These are phyloP conservation scores for Linnaemya tessellans DNA, from an alignment of 2,888 invertebrate species.

Conservation along the genomic window DNA sequence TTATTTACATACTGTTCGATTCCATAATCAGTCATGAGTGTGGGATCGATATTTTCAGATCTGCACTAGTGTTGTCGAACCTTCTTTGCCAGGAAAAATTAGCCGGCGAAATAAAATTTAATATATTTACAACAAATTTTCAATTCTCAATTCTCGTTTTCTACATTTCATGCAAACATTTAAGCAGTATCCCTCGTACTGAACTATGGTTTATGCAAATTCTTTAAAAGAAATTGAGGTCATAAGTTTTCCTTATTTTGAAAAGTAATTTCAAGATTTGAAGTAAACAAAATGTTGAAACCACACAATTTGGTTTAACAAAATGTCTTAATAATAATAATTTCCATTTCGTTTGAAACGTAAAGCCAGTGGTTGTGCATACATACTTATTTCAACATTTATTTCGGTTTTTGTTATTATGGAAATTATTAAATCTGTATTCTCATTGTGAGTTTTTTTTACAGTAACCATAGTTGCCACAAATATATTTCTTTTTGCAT, in stretches of 20 bases:
- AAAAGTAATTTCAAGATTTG: conserved; percentile 34
- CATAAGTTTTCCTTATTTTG: conserved; percentile 55
- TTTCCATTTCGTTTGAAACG: conserved; percentile 50
- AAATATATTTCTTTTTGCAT: too few species aligned
- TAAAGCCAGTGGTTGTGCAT: conserved; percentile 19
- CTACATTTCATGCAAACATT: neutral
- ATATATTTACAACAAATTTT: too few species aligned
- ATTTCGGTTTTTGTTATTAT: conserved; percentile 3
- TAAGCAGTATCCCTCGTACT: neutral
- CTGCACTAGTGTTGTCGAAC: too few species aligned
- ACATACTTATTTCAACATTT: conserved; percentile 24
- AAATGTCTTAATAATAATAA: conserved; percentile 10
- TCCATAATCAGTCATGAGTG: too few species aligned
- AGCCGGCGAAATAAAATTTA: too few species aligned
- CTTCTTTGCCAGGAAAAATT: too few species aligned
- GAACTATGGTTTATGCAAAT: conserved; percentile 62
- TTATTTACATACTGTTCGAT: too few species aligned
- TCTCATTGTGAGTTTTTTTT: conserved; percentile 4
- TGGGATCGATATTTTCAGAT: too few species aligned
- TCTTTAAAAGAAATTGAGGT: conserved; percentile 69
- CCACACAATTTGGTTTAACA: conserved; percentile 60
- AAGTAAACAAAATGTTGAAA: conserved; percentile 60
- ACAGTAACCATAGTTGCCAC: conserved; percentile 26
- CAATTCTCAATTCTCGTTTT: too few species aligned
- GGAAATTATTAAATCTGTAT: neutral